These are phyloP conservation scores for Sebastolobus altivelis DNA, from an alignment of 2,797 vertebrate genomes.

Conservation along the genomic window DNA sequence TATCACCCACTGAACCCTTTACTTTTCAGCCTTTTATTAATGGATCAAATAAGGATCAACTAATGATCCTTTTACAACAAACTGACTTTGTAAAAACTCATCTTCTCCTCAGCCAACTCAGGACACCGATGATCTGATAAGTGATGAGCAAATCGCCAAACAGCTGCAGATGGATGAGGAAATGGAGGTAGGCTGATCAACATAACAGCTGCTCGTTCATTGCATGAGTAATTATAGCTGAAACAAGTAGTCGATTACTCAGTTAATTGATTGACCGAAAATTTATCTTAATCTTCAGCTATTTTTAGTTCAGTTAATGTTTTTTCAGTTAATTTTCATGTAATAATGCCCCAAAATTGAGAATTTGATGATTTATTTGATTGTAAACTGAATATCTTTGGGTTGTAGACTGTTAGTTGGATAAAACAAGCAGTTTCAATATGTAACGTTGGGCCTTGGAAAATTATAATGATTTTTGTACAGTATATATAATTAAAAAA, in stretches of 20 bases:
- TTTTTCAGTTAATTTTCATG: not conserved
- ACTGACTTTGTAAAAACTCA: slow-evolving; percentile 14
- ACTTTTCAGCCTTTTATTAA: not conserved
- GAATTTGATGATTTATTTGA: not conserved
- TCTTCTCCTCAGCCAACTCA: slow-evolving; percentile 80
- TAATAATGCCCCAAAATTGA: not conserved
- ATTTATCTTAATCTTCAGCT: not conserved
- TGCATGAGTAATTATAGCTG: not conserved
- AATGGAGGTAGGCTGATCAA: slow-evolving; percentile 84
- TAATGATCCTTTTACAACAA: not conserved
- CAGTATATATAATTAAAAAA: no score
- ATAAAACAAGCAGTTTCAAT: not conserved
- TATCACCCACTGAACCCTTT: not conserved
- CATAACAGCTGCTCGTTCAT: not conserved
- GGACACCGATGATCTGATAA: slow-evolving; percentile 81
- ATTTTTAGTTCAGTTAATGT: not conserved
- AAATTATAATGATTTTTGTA: not conserved
- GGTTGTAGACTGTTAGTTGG: not conserved
- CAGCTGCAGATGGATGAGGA: slow-evolving; percentile 94
- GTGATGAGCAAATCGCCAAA: slow-evolving; percentile 91
- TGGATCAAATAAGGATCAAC: not conserved
- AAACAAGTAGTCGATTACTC: not conserved
- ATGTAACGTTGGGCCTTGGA: not conserved
- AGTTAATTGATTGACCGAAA: not conserved
- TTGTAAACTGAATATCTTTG: not conserved